Conservation (phyloP, 2,797 vertebrate genomes). For the Pogoniulus pusillus region DNA sequence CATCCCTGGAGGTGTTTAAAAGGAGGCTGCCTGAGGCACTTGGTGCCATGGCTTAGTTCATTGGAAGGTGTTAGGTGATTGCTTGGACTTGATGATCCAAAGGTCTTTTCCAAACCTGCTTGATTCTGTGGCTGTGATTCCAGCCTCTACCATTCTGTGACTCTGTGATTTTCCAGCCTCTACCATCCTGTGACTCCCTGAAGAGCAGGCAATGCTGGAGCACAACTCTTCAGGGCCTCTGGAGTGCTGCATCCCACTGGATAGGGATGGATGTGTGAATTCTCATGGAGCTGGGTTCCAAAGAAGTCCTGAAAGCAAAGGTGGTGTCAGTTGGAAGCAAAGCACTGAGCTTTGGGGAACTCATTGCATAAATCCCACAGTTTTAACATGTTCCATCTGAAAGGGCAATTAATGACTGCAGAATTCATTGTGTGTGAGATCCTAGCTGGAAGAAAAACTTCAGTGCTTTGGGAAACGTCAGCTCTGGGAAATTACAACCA, state of each 20-base stretch:
- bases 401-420: background rate
- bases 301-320: background rate
- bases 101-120: no score
- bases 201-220: background rate
- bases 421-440: background rate
- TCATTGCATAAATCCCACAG: background rate
- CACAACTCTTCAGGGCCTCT: background rate
- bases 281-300: background rate
- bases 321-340: background rate
- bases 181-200: no score
- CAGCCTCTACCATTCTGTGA: no score
- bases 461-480: background rate
- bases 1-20: no score
- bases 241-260: background rate
- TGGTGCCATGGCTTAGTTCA: no score
- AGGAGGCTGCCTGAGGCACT: no score
- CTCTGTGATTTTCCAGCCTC: no score
- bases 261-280: background rate
- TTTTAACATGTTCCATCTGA: background rate
- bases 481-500: background rate
- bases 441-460: background rate
- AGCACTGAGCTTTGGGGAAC: background rate
- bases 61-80: no score
- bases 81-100: no score
- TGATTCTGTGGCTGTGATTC: no score